Conservation (phyloP, 2,888 invertebrate genomes). For the Sarcophaga carnaria region DNA sequence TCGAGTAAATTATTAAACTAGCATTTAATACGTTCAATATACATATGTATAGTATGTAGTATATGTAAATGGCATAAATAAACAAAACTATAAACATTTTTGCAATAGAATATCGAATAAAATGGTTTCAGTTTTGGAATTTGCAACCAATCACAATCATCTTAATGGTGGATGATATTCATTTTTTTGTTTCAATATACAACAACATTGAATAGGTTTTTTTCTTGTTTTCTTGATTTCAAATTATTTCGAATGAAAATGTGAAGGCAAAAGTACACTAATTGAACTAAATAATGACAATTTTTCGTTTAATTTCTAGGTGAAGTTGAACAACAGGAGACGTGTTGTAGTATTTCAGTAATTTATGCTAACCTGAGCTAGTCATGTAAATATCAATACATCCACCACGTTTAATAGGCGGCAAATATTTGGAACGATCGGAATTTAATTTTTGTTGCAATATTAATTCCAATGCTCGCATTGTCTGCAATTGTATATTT, state of each 20-base stretch:
- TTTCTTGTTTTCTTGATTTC: constrained; percentile 2
- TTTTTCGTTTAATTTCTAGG: no score
- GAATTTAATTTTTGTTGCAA: constrained; percentile 88
- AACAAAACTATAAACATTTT: constrained; percentile 32
- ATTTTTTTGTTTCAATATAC: constrained; percentile 2
- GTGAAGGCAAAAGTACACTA: constrained; percentile 27
- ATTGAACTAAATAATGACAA: constrained; percentile 15
- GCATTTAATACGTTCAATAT: constrained; percentile 29
- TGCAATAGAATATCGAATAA: background rate
- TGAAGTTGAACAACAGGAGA: constrained; percentile 41
- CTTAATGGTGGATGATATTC: background rate
- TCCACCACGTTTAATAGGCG: constrained; percentile 91
- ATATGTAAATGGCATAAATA: background rate
- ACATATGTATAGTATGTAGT: constrained; percentile 5
- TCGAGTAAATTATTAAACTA: constrained; percentile 11
- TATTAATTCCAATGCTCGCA: constrained; percentile 89
- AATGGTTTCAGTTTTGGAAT: background rate
- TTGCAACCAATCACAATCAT: background rate
- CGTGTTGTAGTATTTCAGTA: constrained; percentile 39
- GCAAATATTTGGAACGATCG: constrained; percentile 90
- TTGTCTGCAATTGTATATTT: constrained; percentile 82
- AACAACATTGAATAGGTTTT: constrained; percentile 18
- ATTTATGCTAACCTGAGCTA: constrained; percentile 89
- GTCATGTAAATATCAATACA: constrained; percentile 92
- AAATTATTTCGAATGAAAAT: constrained; percentile 33